Evolutionary conservation across 2,888 invertebrate genomes (phyloP), one percentile per base, ranked within the genome.

Genomic region (Oasisia sp.): DNA sequence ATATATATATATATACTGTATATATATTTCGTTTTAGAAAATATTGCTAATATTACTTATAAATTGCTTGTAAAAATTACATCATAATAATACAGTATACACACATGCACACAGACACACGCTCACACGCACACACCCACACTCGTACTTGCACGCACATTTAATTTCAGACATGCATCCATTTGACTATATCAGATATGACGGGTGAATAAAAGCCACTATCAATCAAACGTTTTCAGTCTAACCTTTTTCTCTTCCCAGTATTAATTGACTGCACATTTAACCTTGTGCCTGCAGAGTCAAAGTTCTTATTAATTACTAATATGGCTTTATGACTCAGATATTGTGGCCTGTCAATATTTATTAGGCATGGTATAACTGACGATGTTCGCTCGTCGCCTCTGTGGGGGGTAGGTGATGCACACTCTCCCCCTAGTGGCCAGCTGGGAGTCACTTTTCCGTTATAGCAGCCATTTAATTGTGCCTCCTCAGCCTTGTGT

Each of bases 221-320:
- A 74, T n/a, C 74, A 27, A 27, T 74, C 74, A 74, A 74, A 74
- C 27, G 74, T 74, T 74, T 74, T 19, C 74, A 7, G 27, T 74
- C 74, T 5, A 27, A 74, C 74, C 74, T 74, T 14, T 74, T 74
- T 74, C 74, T 74, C 27, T 74, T 74, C 7, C 14, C 74, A 74
- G 19, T 7, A 19, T 74, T 74, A 74, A 74, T 74, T 74, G 74
- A 74, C 19, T 19, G 74, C 74, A 74, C 74, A 74, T 27, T 74
- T 74, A 74, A 27, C 74, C 74, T 7, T n/a, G 74, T 19, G 14
- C 14, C 14, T 19, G 19, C 74, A 74, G 27, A 74, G 74, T 74
- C 74, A 74, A 74, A 74, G 74, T 74, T 74, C 74, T 74, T 74
- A 74, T 74, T 74, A 74, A 74, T 74, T 74, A 74, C 74, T 74